Conservation (phyloP, 1,140 invertebrate species). For the Leptopilina boulardi region DNA sequence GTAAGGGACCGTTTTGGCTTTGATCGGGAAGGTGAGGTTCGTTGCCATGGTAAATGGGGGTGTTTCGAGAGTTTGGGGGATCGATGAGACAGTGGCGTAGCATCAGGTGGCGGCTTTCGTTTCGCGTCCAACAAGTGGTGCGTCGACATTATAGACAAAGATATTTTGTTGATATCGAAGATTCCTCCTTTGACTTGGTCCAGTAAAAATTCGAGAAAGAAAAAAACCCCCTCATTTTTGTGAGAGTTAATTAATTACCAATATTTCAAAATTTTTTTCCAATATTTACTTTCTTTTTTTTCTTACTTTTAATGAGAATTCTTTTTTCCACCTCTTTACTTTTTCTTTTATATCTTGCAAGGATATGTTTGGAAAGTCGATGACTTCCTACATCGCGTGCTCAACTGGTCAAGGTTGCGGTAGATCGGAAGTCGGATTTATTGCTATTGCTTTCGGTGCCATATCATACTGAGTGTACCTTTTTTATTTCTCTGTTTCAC, state of each 20-base stretch:
- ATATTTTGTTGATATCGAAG: neutral
- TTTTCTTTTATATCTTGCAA: neutral
- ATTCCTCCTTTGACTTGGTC: conserved; percentile 17
- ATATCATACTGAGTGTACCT: neutral
- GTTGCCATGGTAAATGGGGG: conserved; percentile 68
- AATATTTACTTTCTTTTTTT: neutral
- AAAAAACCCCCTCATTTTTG: neutral
- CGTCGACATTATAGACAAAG: neutral
- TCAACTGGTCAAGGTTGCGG: conserved; percentile 21
- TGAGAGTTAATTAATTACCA: neutral
- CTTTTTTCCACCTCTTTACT: neutral
- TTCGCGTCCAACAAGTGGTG: conserved; percentile 73
- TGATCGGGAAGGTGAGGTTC: conserved; percentile 61
- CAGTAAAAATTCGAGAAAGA: neutral
- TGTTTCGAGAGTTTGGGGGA: conserved; percentile 70
- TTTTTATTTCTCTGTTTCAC: neutral
- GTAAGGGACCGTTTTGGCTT: conserved; percentile 52
- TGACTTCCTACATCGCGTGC: conserved; percentile 20
- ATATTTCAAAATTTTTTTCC: too few relatives aligned
- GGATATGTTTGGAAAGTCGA: neutral
- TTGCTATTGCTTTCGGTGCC: neutral
- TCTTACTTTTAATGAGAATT: neutral
- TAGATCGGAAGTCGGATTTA: conserved; percentile 27
- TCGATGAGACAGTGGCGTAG: conserved; percentile 75
- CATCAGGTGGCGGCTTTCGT: conserved; percentile 68